Base-by-base conservation (phyloP, 2,797 vertebrate species). In the Peromyscus eremicus region DNA sequence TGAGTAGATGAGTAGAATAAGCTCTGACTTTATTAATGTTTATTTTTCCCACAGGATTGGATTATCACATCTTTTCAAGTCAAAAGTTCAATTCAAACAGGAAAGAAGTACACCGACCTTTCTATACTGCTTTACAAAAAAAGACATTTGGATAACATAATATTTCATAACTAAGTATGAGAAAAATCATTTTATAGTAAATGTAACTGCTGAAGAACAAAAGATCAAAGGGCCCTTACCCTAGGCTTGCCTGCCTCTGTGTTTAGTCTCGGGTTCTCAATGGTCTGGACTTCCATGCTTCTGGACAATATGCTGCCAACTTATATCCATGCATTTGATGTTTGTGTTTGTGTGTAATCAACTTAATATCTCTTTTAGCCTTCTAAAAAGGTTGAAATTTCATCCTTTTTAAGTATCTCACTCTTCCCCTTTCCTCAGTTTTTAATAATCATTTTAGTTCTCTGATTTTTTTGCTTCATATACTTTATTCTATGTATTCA, bases 11-110 rank as follows among this genome's bases (percentile, higher is more conserved):
- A 75, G 2, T 46, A 77, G 46, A 14, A 77, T 76, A 76, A 43
- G 40, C 13, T 76, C 43, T 46, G 25, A 46, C 70, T 46, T 76
- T 76, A 46, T 76, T 76, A 76, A 13, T 29, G 75, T 6, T 27
- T 49, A 32, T 77, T 77, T 77, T 77, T 5, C 3, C 14, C 27
- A 21, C 55, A 77, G 5, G 32, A 70, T 79, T 52, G 1, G 9
- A 79, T 91, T 73, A 21, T 91, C 46, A 43, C 46, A n/a, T 64
- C 62, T 73, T 93, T 95, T 92, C 27, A 68, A 81, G 23, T 81
- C 79, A 57, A 37, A 81, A 14, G 25, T 81, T 57, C 11, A 81
- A 23, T 60, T 57, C 23, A 60, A 57, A 57, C n/a, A 55, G 1
- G 11, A 23, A 83, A 40, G 14, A 40, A 12, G 57, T 64, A 29